Evolutionary conservation across 1,140 invertebrate species (phyloP), one percentile per base, ranked within the genome.

Genomic region (Leguminivora glycinivorella): DNA sequence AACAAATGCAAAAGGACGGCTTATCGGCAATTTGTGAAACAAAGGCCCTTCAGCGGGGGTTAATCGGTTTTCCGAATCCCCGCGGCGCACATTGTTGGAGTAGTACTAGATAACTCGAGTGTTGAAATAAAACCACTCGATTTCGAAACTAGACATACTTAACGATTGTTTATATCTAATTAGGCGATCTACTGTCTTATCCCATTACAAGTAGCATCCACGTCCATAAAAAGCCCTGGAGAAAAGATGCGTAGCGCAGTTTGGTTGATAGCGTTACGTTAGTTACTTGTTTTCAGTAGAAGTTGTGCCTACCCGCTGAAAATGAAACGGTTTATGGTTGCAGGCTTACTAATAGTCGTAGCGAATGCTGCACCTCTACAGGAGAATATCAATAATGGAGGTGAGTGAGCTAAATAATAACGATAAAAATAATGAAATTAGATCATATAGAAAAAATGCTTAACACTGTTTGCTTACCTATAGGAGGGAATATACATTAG

Each of bases 141-240:
- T 81, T 75, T 82, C 74, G 73, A 77, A 80, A 81, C 66, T 69
- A 70, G 73, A 63, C 67, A 70, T 71, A 73, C 74, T 75, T 69
- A 24, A 77, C 70, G 60, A 52, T 67, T 69, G 43, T 67, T 75
- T 73, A 76, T 84, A 82, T 84, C 79, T 87, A 87, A 87, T 87
- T 85, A 85, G 85, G 82, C 78, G 79, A 85, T 83, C 73, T 77
- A 82, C 84, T 77, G 72, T 40, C 67, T 69, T 70, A 77, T 79
- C 66, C 75, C 75, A 75, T 77, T 72, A 72, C 68, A 78, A 74
- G 38, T 63, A 69, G 47, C 6, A 67, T 63, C 52, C 9, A 29
- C 58, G 58, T 31, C 58, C 67, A 70, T 81, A 76, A 78, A 77
- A 75, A 75, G 71, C 58, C 72, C 63, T 22, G 70, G 17, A 72